Conservation (phyloP, 2,113 vertebrate genomes). For the Phrynocephalus versicolor region DNA sequence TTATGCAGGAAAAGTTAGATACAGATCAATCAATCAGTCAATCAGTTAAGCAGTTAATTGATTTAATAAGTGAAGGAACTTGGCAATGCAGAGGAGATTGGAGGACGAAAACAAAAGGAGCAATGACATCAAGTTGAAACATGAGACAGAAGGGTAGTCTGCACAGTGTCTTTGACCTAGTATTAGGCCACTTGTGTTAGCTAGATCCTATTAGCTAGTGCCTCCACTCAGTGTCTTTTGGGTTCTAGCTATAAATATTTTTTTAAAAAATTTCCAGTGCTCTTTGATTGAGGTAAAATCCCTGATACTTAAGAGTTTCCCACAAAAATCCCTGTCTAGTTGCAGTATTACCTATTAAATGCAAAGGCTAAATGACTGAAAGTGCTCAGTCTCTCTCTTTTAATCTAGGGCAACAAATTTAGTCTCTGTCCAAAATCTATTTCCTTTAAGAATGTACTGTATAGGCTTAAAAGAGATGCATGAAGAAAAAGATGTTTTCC, state of each 20-base stretch:
- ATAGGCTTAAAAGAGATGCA: neutral
- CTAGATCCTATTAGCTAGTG: neutral
- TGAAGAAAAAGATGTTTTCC: constrained; percentile 37
- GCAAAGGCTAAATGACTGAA: constrained; percentile 38
- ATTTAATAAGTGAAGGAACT: too few relatives aligned
- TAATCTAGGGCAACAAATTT: constrained; percentile 49
- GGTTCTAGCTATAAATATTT: neutral
- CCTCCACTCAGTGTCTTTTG: neutral
- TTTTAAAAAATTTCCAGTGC: neutral
- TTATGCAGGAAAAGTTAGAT: too few relatives aligned
- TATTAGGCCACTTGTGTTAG: neutral
- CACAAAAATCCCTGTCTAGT: constrained; percentile 33
- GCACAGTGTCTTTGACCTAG: neutral
- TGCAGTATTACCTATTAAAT: constrained; percentile 59
- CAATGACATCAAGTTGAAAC: too few relatives aligned
- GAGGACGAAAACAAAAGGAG: too few relatives aligned
- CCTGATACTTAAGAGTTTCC: constrained; percentile 22
- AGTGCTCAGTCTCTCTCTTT: constrained; percentile 46
- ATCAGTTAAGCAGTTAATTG: too few relatives aligned
- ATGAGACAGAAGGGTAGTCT: too few relatives aligned
- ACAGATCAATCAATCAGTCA: too few relatives aligned
- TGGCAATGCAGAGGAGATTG: too few relatives aligned
- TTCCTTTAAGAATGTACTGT: constrained; percentile 51
- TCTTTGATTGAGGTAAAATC: constrained; percentile 40
- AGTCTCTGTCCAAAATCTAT: constrained; percentile 33